Evolutionary conservation across 2,888 invertebrate species (phyloP), one percentile per base, ranked within the genome.

Genomic region (Helleia helle): DNA sequence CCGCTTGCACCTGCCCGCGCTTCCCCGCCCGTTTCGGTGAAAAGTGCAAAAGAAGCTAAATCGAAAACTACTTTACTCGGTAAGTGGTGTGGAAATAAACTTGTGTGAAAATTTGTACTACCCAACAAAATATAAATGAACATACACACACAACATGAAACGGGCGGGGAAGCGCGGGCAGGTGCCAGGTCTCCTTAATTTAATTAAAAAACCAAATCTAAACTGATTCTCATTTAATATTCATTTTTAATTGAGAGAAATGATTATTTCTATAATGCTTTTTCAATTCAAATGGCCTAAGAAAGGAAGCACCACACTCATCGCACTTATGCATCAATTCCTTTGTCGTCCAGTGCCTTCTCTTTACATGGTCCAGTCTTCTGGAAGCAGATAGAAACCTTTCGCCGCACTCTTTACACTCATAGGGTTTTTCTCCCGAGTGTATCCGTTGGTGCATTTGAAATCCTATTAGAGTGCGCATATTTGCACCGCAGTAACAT

Each of bases 341-440:
- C 13, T 61, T 60, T 0, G 55, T 22, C 3, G 34, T 43, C 38
- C 61, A 65, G 31, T 83, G 80, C 9, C 63, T 58, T n/a, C 81
- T 49, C 43, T 79, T 80, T 0, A 73, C 52, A 30, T 83, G 83
- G 36, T 83, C 83, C 8, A 71, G 26, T 2, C 80, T 54, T 37
- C 81, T 55, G 0, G 81, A 81, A 7, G 81, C 60, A 0, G 81
- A 81, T 0, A 81, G 59, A 43, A 81, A 83, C 8, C 62, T 54
- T 0, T 79, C 76, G 0, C 71, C 76, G 26, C 81, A 83, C 1
- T 66, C 57, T 0, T 51, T 46, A 22, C 81, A 81, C 27, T 66
- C 59, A 37, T 74, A 81, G 0, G 79, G 79, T 15, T 65, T 62
- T 34, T 73, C 70, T 0, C 83, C 83, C 0, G 71, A 70, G 27